Evolutionary conservation across 2,888 invertebrate genomes (phyloP).

Genomic region (Eupithecia subumbrata): DNA sequence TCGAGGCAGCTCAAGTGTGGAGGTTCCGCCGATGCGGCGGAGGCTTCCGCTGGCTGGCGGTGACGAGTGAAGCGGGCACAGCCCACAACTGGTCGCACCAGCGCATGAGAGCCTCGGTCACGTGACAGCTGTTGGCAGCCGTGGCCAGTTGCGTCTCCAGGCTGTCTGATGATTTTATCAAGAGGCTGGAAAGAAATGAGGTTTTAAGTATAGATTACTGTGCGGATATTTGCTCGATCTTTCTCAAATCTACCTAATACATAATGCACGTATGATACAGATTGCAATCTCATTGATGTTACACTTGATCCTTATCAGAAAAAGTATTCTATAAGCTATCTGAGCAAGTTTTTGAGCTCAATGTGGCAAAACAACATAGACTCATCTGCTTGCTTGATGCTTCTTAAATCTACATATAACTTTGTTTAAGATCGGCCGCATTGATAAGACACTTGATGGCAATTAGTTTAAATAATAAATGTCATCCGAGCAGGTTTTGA

Average conservation of each 20-base stretch:
- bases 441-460: not conserved
- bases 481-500: not conserved
- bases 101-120: conserved; percentile 92
- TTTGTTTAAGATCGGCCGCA: not conserved
- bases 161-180: conserved; percentile 85
- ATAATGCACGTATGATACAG: not conserved
- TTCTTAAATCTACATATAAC: not conserved
- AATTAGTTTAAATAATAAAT: not conserved
- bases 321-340: not conserved
- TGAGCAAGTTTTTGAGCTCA: not conserved
- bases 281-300: not conserved
- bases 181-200: conserved; percentile 73
- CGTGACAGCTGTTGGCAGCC: conserved; percentile 94
- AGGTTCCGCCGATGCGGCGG: conserved; percentile 65
- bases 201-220: not conserved
- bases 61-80: conserved; percentile 87
- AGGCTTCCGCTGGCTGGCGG: conserved; percentile 83
- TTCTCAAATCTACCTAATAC: not conserved
- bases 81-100: conserved; percentile 91
- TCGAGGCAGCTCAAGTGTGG: conserved; percentile 60
- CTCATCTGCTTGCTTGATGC: not conserved
- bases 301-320: not conserved
- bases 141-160: conserved; percentile 91
- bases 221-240: not conserved
- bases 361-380: not conserved